Percentiles rank a stretch among this genome's conserved stretches.
These are phyloP conservation scores for Gouania willdenowi DNA, from an alignment of 2,797 vertebrate species.

Conservation along the genomic window DNA sequence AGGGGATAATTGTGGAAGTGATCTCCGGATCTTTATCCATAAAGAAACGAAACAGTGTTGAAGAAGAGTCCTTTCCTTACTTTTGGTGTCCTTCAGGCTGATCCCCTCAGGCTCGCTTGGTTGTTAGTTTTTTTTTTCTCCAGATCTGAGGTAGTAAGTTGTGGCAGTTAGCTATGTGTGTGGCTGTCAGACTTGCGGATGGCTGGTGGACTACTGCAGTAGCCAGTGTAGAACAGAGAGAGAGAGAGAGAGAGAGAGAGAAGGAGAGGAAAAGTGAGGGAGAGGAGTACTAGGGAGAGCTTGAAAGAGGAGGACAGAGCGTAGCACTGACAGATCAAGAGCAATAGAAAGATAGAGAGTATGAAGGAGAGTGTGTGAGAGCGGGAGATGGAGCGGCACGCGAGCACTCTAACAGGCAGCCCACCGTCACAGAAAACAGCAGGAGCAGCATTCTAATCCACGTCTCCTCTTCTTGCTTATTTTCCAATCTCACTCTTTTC, in stretches of 20 bases:
- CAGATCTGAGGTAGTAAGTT: conserved; percentile 81
- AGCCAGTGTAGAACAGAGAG: conserved; percentile 49
- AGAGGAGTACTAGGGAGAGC: conserved; percentile 25
- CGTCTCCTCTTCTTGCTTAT: conserved; percentile 67
- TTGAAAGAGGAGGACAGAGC: conserved; percentile 41
- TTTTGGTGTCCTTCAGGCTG: conserved; percentile 26
- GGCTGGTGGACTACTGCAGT: conserved; percentile 78
- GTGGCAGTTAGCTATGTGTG: conserved; percentile 76
- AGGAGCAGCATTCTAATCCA: conserved; percentile 64
- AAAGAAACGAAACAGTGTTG: conserved; percentile 47
- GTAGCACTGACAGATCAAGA: conserved; percentile 60
- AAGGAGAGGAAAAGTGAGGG: no score
- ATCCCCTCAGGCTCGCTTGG: conserved; percentile 45
- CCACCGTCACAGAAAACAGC: conserved; percentile 69
- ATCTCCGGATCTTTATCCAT: conserved; percentile 57
- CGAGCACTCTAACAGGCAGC: conserved; percentile 64
- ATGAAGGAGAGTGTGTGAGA: conserved; percentile 39
- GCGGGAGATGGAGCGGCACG: conserved; percentile 52
- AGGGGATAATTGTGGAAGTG: conserved; percentile 49
- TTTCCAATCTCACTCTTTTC: conserved; percentile 59
- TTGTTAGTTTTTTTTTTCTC: conserved; percentile 69
- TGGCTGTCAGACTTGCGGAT: conserved; percentile 76
- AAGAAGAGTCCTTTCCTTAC: conserved; percentile 49
- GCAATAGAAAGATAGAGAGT: conserved; percentile 59
- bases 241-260: no score